A percentile compares a stretch with the other conserved stretches of the same genome.
These are phyloP conservation scores for Elegia similella DNA, from an alignment of 2,888 invertebrate genomes.

Conservation along the genomic window DNA sequence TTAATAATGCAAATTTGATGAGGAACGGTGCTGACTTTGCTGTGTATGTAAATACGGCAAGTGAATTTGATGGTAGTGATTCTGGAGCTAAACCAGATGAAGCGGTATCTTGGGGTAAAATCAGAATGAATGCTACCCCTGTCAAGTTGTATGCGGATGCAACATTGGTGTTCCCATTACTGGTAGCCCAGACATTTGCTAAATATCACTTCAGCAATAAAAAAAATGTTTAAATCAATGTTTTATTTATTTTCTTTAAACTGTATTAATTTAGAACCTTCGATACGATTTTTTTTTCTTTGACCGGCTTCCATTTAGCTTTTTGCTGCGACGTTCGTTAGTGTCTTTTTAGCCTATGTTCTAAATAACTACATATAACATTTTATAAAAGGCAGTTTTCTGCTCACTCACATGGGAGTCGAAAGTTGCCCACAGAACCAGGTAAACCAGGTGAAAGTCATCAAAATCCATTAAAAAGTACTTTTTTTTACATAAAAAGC, in stretches of 20 bases:
- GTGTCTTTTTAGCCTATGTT: too few relatives aligned
- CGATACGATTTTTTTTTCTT: too few relatives aligned
- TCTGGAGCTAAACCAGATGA: conserved; percentile 99
- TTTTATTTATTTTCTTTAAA: conserved; percentile 25
- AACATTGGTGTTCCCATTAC: conserved; percentile 94
- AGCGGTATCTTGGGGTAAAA: conserved; percentile 99
- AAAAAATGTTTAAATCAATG: conserved; percentile 65
- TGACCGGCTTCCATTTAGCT: too few relatives aligned
- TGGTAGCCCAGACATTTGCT: conserved; percentile 98
- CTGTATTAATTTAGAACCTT: too few relatives aligned
- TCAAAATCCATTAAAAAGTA: too few relatives aligned
- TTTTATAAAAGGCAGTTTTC: too few relatives aligned
- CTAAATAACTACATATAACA: too few relatives aligned
- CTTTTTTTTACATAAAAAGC: too few relatives aligned
- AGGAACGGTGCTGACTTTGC: conserved; percentile 98
- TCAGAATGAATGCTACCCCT: conserved; percentile 91
- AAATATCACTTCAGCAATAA: conserved; percentile 82
- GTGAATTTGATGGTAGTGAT: conserved; percentile 98
- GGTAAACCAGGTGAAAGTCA: too few relatives aligned
- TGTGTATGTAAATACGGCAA: conserved; percentile 96
- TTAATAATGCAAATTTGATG: conserved; percentile 99
- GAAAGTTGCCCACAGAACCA: too few relatives aligned
- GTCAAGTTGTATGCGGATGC: conserved; percentile 98
- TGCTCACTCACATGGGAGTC: too few relatives aligned
- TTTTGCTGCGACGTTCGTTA: too few relatives aligned